Percentiles rank a stretch among this genome's conserved stretches.
These are phyloP conservation scores for Pardalotus punctatus DNA, from an alignment of 2,113 vertebrate genomes.

Conservation along the genomic window DNA sequence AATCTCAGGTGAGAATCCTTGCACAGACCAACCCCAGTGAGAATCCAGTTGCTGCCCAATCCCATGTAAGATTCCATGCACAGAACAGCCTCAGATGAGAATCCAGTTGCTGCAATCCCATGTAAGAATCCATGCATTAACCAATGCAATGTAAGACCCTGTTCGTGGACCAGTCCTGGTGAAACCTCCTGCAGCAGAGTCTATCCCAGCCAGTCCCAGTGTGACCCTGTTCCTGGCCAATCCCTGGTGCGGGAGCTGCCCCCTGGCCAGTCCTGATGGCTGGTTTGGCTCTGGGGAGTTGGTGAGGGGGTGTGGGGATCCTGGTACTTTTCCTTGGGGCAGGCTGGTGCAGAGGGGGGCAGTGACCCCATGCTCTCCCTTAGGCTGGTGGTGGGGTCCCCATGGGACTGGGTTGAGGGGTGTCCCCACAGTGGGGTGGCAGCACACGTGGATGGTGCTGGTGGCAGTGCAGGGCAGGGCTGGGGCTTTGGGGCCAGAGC, in stretches of 20 bases:
- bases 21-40: background rate
- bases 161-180: background rate
- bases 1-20: background rate
- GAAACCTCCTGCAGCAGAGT: background rate
- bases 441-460: background rate
- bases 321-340: too few species aligned
- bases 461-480: background rate
- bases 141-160: background rate
- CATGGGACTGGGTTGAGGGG: fast-evolving
- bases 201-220: background rate
- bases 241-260: background rate
- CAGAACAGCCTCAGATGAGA: background rate
- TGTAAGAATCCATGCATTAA: background rate
- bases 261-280: background rate
- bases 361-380: background rate
- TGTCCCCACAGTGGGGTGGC: background rate
- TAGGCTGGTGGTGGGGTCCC: background rate
- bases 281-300: background rate
- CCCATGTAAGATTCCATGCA: background rate
- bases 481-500: background rate
- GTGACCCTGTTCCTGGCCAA: fast-evolving
- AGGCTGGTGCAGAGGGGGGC: background rate
- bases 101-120: background rate
- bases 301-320: fast-evolving
- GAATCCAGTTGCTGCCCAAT: background rate